Conservation (phyloP, 1,140 invertebrate genomes). For the Acromyrmex charruanus region DNA sequence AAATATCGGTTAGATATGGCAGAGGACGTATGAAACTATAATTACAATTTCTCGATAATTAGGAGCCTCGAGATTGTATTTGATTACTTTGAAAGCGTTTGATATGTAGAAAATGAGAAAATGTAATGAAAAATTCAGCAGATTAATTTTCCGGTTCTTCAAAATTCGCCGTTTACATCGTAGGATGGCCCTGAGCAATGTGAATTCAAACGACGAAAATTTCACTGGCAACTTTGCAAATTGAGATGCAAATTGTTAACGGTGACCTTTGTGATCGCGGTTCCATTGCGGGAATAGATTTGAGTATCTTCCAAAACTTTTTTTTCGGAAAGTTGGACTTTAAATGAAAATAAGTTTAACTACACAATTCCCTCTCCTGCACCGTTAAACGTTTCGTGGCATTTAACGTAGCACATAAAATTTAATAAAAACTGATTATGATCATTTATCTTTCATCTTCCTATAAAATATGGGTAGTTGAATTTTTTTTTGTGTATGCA, state of each 20-base stretch:
- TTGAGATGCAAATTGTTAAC: conserved; percentile 38
- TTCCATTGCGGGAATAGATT: conserved; percentile 31
- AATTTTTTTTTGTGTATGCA: background rate
- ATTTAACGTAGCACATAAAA: background rate
- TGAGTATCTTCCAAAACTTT: conserved; percentile 5
- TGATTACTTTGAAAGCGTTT: background rate
- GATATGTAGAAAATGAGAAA: background rate
- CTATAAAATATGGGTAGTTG: conserved; percentile 27
- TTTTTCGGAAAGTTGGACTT: conserved; percentile 18
- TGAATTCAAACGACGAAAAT: conserved; percentile 36
- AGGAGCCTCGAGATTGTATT: no score
- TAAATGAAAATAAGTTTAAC: conserved; percentile 22
- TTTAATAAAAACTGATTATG: conserved; percentile 31
- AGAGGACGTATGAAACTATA: background rate
- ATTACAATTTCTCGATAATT: conserved; percentile 7
- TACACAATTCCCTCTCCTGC: background rate
- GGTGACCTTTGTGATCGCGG: conserved; percentile 11
- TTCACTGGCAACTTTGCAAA: conserved; percentile 25
- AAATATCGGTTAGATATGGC: background rate
- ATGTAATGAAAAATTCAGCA: background rate
- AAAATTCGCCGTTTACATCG: background rate
- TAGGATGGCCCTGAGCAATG: background rate
- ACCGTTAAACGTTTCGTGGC: background rate
- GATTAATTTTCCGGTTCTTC: conserved; percentile 12
- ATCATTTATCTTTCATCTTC: conserved; percentile 18